These are phyloP conservation scores for Oreochromis aureus DNA, from an alignment of 2,113 vertebrate species.

Conservation along the genomic window DNA sequence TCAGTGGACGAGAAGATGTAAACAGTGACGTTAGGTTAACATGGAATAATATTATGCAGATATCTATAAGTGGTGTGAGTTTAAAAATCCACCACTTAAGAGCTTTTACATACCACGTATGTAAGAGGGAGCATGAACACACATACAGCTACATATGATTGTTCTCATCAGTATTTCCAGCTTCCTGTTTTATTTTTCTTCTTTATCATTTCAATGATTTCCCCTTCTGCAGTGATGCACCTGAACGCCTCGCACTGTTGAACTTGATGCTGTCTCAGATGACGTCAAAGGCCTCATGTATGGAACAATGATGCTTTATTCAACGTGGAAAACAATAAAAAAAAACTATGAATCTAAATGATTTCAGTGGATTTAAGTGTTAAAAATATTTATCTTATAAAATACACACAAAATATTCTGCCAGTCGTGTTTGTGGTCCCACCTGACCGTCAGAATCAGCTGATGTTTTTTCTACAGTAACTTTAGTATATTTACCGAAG, in stretches of 20 bases:
- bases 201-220: background rate
- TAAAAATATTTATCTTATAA: background rate
- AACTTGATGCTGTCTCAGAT: background rate
- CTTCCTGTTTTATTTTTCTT: background rate
- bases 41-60: background rate
- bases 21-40: background rate
- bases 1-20: background rate
- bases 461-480: background rate
- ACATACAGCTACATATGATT: background rate
- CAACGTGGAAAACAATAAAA: background rate
- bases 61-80: background rate
- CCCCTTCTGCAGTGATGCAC: background rate
- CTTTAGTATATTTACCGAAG: background rate
- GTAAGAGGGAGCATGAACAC: background rate
- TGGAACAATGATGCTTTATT: background rate
- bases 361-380: background rate
- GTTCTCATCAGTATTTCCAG: background rate
- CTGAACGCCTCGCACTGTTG: background rate
- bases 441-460: background rate
- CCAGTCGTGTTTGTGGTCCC: background rate
- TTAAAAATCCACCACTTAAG: background rate
- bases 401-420: background rate
- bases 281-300: background rate
- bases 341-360: background rate
- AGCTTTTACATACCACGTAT: rapidly evolving